Conservation (phyloP, 2,113 vertebrate genomes). For the Heptranchias perlo region DNA sequence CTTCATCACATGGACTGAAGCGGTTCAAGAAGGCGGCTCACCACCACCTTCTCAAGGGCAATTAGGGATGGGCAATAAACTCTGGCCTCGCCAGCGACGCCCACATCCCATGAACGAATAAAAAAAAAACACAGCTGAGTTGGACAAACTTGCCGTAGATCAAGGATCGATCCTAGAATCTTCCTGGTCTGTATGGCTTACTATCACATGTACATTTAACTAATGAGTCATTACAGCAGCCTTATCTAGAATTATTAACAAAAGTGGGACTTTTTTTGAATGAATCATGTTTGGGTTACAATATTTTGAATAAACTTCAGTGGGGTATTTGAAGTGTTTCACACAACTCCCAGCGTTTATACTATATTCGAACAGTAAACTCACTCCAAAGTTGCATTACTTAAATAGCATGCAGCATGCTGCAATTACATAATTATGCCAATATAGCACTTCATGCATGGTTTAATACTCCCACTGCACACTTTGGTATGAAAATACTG, state of each 20-base stretch:
- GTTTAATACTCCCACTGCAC: not conserved
- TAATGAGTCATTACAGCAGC: not conserved
- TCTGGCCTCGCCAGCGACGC: too few relatives aligned
- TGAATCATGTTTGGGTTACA: not conserved
- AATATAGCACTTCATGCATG: not conserved
- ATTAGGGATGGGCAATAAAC: too few relatives aligned
- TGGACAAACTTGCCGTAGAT: not conserved
- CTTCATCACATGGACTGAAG: too few relatives aligned
- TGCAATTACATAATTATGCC: conserved; percentile 22
- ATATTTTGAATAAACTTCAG: not conserved
- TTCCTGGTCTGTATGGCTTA: not conserved
- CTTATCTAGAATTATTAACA: not conserved
- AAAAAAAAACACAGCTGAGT: too few relatives aligned
- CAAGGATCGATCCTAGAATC: not conserved
- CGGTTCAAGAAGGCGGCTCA: too few relatives aligned
- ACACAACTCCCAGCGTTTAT: not conserved
- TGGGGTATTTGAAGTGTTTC: not conserved
- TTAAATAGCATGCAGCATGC: not conserved
- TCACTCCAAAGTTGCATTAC: not conserved
- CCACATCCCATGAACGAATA: too few relatives aligned
- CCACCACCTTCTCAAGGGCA: too few relatives aligned
- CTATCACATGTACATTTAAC: not conserved
- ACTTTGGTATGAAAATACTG: not conserved
- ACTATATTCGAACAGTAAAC: not conserved
- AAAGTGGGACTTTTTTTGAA: not conserved